Percentiles rank a stretch among this genome's conserved stretches.
Evolutionary conservation across 2,888 invertebrate species (phyloP).

Genomic region (Machimus rusticus): DNA sequence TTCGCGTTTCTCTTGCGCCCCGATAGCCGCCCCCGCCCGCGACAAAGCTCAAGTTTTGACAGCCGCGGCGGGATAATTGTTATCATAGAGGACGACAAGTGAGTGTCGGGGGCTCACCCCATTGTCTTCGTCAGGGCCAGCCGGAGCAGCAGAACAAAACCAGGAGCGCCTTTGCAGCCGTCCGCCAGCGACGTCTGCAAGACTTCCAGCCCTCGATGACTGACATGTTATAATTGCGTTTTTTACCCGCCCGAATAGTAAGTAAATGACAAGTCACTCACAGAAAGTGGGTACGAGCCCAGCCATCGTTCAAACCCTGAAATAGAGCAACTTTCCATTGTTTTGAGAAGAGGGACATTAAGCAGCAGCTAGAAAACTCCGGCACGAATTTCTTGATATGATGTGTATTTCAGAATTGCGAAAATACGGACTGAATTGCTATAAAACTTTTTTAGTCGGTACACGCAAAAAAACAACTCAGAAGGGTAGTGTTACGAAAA

Average conservation of each 20-base stretch:
- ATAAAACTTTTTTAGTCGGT: background rate
- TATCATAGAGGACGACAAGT: background rate
- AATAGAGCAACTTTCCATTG: background rate
- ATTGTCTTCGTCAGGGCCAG: background rate
- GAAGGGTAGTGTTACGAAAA: no score
- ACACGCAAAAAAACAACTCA: no score
- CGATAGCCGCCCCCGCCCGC: background rate
- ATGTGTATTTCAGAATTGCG: background rate
- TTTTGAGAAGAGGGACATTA: background rate
- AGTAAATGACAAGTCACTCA: background rate
- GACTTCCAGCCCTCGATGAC: background rate
- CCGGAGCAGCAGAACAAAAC: background rate
- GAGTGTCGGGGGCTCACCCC: background rate
- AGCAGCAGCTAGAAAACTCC: background rate
- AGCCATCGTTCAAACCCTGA: background rate
- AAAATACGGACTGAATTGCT: background rate
- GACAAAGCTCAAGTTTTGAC: constrained; percentile 15
- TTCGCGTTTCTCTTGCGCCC: background rate
- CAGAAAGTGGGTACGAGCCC: background rate
- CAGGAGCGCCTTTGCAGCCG: background rate
- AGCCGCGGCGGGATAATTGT: constrained; percentile 10
- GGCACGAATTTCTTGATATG: background rate
- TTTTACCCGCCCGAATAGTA: background rate
- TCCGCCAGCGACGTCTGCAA: background rate
- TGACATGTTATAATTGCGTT: background rate